phyloP scores from a whole-genome alignment of 2,888 invertebrate genomes.

The Calliopum simillimum region DNA sequence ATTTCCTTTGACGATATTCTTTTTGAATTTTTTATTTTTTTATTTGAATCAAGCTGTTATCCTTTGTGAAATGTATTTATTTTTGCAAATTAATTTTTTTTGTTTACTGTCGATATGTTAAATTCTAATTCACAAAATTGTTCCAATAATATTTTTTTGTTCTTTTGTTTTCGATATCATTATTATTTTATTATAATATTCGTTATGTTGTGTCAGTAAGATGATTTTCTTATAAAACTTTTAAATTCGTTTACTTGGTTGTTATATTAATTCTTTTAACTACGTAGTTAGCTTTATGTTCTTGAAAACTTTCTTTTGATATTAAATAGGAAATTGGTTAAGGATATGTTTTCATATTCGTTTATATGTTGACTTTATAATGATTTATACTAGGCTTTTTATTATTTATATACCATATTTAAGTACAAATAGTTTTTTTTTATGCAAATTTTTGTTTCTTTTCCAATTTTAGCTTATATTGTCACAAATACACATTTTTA shows the following conservation, averaged over 20 bases:
- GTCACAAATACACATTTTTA: background rate
- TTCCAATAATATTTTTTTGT: conserved; percentile 29
- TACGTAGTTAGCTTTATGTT: background rate
- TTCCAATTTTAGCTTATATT: background rate
- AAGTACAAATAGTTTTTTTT: background rate
- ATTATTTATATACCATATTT: no score
- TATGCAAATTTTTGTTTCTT: background rate
- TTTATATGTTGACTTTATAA: conserved; percentile 11
- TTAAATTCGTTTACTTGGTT: conserved; percentile 29
- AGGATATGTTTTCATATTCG: conserved; percentile 34
- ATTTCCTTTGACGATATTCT: background rate
- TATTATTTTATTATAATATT: conserved; percentile 41
- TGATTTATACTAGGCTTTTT: background rate
- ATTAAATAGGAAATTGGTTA: conserved; percentile 3
- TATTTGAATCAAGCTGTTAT: background rate
- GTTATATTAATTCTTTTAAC: conserved; percentile 3
- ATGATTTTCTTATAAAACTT: conserved; percentile 4
- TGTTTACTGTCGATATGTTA: conserved; percentile 28
- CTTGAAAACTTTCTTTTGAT: background rate
- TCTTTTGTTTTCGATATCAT: conserved; percentile 29
- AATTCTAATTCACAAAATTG: conserved; percentile 35
- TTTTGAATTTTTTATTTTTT: background rate
- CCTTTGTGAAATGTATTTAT: conserved; percentile 30
- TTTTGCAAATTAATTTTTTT: conserved; percentile 16
- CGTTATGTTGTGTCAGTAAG: conserved; percentile 31